Evolutionary conservation across 2,888 invertebrate species (phyloP).

Genomic region (Sericinus montela): DNA sequence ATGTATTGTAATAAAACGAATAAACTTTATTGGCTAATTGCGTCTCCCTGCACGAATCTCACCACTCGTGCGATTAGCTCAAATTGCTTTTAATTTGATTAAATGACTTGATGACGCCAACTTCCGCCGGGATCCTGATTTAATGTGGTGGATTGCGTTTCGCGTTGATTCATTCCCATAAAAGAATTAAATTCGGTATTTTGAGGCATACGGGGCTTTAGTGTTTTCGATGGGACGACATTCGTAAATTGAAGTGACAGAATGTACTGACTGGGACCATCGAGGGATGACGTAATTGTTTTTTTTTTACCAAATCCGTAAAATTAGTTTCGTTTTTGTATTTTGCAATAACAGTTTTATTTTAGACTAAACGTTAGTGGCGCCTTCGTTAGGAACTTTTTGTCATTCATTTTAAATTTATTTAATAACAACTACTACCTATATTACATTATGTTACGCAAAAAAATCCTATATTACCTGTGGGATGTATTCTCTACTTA

Average conservation of each 20-base stretch:
- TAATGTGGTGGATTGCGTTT: conserved; percentile 28
- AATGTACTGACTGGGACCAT: not conserved
- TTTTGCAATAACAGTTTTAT: too few species aligned
- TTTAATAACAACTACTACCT: too few species aligned
- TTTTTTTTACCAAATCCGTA: not conserved
- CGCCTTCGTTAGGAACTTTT: too few species aligned
- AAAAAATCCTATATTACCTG: too few species aligned
- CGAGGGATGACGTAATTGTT: not conserved
- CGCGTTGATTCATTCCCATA: conserved; percentile 21
- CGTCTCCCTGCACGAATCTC: conserved; percentile 34
- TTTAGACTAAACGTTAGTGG: too few species aligned
- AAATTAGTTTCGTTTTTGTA: too few species aligned
- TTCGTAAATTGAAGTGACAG: not conserved
- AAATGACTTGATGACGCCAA: conserved; percentile 56
- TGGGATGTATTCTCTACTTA: too few species aligned
- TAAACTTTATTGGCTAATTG: conserved; percentile 54
- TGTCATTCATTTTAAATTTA: too few species aligned
- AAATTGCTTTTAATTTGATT: conserved; percentile 63
- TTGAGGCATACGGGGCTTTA: not conserved
- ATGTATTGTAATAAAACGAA: conserved; percentile 33
- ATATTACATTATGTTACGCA: too few species aligned
- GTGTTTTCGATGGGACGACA: not conserved
- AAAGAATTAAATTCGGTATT: conserved; percentile 23
- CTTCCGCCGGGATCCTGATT: conserved; percentile 45
- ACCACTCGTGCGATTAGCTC: conserved; percentile 37